Evolutionary conservation across 2,113 vertebrate genomes (phyloP).

Genomic region (Prietella phreatophila): DNA sequence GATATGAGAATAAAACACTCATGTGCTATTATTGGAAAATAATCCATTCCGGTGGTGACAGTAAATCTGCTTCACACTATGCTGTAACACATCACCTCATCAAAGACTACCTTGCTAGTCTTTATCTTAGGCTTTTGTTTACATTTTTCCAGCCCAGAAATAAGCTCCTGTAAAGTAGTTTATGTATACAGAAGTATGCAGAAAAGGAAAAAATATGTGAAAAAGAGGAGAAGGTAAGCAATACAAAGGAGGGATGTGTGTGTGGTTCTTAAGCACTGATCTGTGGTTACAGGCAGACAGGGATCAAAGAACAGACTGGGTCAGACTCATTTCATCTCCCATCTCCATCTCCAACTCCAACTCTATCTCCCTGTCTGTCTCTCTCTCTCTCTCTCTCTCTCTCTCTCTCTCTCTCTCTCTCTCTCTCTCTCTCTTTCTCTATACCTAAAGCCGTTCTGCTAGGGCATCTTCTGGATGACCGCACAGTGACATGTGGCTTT

Average conservation of each 20-base stretch:
- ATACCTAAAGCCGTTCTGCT: not conserved
- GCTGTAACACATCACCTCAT: not conserved
- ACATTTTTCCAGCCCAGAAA: not conserved
- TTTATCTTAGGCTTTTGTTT: not conserved
- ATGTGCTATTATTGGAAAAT: not conserved
- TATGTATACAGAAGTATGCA: not conserved
- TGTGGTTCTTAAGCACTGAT: conserved; percentile 57
- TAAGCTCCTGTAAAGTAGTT: conserved; percentile 9
- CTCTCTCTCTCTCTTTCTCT: conserved; percentile 11
- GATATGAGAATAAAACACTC: not conserved
- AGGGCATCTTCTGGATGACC: conserved; percentile 61
- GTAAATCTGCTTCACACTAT: not conserved
- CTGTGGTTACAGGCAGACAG: conserved; percentile 54
- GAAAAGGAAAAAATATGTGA: conserved; percentile 2
- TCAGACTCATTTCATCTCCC: conserved; percentile 17
- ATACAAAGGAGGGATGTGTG: conserved; percentile 31
- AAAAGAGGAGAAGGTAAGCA: not conserved
- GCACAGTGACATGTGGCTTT: conserved; percentile 54
- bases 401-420: conserved; percentile 7
- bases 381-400: not conserved
- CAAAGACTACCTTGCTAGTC: not conserved
- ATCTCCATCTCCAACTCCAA: not conserved
- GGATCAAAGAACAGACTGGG: conserved; percentile 32
- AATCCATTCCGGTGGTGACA: not conserved
- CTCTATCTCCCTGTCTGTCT: no score